Conservation (phyloP, 37 sponge, comb jelly and placozoan species). For the Theonella swinhoei region DNA sequence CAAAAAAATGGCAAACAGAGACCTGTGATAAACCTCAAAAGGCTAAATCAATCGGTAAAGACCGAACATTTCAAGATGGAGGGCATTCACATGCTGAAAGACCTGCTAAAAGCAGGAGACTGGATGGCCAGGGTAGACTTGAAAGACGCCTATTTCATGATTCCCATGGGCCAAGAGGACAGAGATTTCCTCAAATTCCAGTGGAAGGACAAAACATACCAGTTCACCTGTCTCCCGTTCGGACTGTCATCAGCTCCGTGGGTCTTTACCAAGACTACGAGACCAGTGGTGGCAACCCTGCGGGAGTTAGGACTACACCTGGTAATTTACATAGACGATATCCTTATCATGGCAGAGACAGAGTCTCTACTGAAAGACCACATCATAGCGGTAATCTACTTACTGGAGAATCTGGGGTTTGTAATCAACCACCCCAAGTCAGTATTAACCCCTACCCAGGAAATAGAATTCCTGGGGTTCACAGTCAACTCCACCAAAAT, state of each 20-base stretch:
- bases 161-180: conserved; percentile 4
- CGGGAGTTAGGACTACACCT: conserved; percentile 14
- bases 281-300: conserved; percentile 35
- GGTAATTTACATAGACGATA: conserved; percentile 53
- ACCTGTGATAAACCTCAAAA: too few species aligned
- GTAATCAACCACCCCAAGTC: conserved; percentile 43
- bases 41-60: too few species aligned
- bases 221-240: too few species aligned
- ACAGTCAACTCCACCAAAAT: conserved; percentile 27
- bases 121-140: conserved; percentile 34
- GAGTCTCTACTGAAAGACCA: conserved; percentile 12
- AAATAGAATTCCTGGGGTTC: conserved; percentile 61
- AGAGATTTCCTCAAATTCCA: conserved; percentile 15
- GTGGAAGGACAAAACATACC: conserved; percentile 4
- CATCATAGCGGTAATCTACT: neutral
- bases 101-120: too few species aligned
- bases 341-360: conserved; percentile 45
- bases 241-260: too few species aligned
- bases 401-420: conserved; percentile 43
- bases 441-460: conserved; percentile 8
- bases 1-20: too few species aligned
- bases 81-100: too few species aligned
- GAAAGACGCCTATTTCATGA: conserved; percentile 41
- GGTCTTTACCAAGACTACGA: too few species aligned
- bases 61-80: too few species aligned